Conservation (phyloP, 1,140 invertebrate genomes). For the Bombyx mandarina region DNA sequence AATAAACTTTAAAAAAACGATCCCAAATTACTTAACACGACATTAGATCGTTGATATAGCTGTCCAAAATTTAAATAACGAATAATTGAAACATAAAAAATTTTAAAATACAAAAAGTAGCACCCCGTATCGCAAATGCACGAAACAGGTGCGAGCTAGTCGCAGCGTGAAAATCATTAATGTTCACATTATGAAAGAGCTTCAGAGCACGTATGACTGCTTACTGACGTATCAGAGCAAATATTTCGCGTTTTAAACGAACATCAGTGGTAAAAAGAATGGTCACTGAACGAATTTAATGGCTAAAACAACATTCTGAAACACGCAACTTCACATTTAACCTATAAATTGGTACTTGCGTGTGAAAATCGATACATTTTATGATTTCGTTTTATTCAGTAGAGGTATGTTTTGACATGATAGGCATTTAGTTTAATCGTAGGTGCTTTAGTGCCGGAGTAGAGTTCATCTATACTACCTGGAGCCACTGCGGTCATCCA, state of each 20-base stretch:
- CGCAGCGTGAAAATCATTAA: conserved; percentile 4
- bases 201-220: conserved; percentile 15
- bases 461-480: too few relatives aligned
- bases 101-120: neutral
- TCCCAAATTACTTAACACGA: too few relatives aligned
- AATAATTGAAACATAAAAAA: neutral
- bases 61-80: neutral
- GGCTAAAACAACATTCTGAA: too few relatives aligned
- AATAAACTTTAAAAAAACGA: too few relatives aligned
- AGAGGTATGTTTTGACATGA: too few relatives aligned
- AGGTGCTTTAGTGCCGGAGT: too few relatives aligned
- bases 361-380: too few relatives aligned
- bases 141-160: conserved; percentile 1
- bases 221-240: conserved; percentile 10
- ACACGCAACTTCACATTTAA: too few relatives aligned
- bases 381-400: too few relatives aligned
- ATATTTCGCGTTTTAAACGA: conserved; percentile 14
- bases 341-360: too few relatives aligned
- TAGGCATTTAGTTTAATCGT: too few relatives aligned
- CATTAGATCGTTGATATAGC: neutral
- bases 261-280: conserved; percentile 3
- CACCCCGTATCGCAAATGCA: neutral
- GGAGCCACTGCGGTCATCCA: too few relatives aligned
- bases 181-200: neutral
- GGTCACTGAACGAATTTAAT: neutral